Conservation (phyloP, 2,797 vertebrate species). For the Neosilurus hyrtlii region DNA sequence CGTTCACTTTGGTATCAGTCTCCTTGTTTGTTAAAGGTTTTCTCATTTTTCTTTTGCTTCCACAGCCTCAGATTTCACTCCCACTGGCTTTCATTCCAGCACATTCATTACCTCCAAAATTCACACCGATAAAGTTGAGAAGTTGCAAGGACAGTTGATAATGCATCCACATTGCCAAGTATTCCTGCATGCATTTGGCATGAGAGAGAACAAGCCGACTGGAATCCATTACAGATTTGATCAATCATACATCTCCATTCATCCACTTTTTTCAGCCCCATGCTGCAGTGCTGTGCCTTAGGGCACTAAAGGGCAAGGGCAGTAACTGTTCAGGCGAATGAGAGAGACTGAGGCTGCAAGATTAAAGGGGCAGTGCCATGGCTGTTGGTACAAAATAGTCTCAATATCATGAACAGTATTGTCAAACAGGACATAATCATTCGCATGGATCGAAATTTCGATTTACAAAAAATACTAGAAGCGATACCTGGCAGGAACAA, state of each 20-base stretch:
- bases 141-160: not conserved
- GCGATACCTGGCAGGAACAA: no score
- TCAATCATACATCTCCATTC: slow-evolving; percentile 18
- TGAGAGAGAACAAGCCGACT: slow-evolving; percentile 12
- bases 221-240: slow-evolving; percentile 33
- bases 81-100: slow-evolving; percentile 27
- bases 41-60: slow-evolving; percentile 44
- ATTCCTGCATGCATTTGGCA: slow-evolving; percentile 30
- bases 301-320: slow-evolving; percentile 57
- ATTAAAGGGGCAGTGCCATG: slow-evolving; percentile 10
- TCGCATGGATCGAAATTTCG: no score
- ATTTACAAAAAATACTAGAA: no score
- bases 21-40: slow-evolving; percentile 65
- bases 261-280: slow-evolving; percentile 31
- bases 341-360: slow-evolving; percentile 24
- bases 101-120: slow-evolving; percentile 42
- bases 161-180: slow-evolving; percentile 41
- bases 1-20: slow-evolving; percentile 63
- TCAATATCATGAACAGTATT: no score
- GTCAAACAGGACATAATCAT: no score
- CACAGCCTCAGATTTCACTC: slow-evolving; percentile 33
- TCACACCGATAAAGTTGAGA: slow-evolving; percentile 39
- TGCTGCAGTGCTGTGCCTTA: slow-evolving; percentile 30
- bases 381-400: no score
- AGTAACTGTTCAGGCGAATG: slow-evolving; percentile 54